Percentiles rank a stretch among this genome's conserved stretches.
Evolutionary conservation across 2,888 invertebrate species (phyloP).

Genomic region (Caenorhabditis plicata): DNA sequence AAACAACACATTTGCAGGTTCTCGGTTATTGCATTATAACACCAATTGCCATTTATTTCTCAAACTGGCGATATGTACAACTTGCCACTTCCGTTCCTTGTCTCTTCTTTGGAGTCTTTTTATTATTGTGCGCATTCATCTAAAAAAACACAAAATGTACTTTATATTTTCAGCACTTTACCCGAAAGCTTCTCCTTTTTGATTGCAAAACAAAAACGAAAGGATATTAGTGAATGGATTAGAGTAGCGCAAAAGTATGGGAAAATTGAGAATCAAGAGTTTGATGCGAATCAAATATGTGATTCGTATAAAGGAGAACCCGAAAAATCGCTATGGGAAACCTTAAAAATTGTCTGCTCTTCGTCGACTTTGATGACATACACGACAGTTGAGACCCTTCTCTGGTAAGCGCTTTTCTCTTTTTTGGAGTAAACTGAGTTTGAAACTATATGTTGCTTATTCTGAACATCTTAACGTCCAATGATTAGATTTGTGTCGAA

Average conservation of each 20-base stretch:
- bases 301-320: constrained; percentile 28
- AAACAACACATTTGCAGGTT: too few species aligned
- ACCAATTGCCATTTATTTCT: constrained; percentile 44
- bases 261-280: constrained; percentile 25
- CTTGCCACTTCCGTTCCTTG: constrained; percentile 39
- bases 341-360: constrained; percentile 18
- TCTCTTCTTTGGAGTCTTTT: constrained; percentile 35
- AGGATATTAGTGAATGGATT: constrained; percentile 41
- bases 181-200: constrained; percentile 54
- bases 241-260: constrained; percentile 24
- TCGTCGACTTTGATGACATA: constrained; percentile 32
- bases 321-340: constrained; percentile 19
- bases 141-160: not conserved
- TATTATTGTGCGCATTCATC: constrained; percentile 38
- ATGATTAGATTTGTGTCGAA: too few species aligned
- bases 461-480: too few species aligned
- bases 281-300: constrained; percentile 29
- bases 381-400: constrained; percentile 34
- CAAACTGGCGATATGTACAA: constrained; percentile 46
- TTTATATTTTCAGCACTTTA: constrained; percentile 36
- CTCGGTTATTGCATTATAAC: constrained; percentile 47
- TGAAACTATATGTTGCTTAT: too few species aligned
- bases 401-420: constrained; percentile 35
- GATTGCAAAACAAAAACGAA: constrained; percentile 26
- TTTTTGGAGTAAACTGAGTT: too few species aligned